Conservation (phyloP, 2,888 invertebrate genomes). For the Drosophila mulleri region DNA sequence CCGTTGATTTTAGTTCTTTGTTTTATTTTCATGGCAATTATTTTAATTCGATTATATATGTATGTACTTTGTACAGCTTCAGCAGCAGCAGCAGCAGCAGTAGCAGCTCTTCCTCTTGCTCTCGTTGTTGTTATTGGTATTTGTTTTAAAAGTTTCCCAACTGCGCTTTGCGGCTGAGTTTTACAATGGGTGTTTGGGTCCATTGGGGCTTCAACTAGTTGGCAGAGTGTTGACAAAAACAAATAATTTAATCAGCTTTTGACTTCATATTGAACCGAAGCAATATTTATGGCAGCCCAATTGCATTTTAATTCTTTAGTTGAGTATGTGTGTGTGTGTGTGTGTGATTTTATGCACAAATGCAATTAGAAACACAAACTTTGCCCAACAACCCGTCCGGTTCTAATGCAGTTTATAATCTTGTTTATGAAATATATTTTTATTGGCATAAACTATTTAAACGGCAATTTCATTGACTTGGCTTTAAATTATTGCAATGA, state of each 20-base stretch:
- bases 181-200: conserved; percentile 13
- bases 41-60: conserved; percentile 74
- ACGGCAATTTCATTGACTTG: not conserved
- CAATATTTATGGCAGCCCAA: conserved; percentile 18
- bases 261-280: conserved; percentile 26
- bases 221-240: conserved; percentile 4
- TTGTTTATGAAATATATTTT: not conserved
- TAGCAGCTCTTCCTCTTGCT: not conserved
- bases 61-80: conserved; percentile 29
- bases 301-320: conserved; percentile 14
- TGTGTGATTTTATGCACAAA: conserved; percentile 5
- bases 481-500: not conserved
- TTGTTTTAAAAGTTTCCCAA: conserved; percentile 49
- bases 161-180: conserved; percentile 34
- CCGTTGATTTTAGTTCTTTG: conserved; percentile 55
- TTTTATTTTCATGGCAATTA: conserved; percentile 61
- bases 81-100: conserved; percentile 1
- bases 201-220: conserved; percentile 4
- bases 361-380: conserved; percentile 17
- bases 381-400: not conserved
- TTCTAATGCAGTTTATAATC: conserved; percentile 1
- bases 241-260: conserved; percentile 57
- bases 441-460: conserved; percentile 10
- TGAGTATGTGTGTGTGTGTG: no score
- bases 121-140: conserved; percentile 19